Evolutionary conservation across 1,140 invertebrate genomes (phyloP).

Genomic region (Tyrophagus putrescentiae): DNA sequence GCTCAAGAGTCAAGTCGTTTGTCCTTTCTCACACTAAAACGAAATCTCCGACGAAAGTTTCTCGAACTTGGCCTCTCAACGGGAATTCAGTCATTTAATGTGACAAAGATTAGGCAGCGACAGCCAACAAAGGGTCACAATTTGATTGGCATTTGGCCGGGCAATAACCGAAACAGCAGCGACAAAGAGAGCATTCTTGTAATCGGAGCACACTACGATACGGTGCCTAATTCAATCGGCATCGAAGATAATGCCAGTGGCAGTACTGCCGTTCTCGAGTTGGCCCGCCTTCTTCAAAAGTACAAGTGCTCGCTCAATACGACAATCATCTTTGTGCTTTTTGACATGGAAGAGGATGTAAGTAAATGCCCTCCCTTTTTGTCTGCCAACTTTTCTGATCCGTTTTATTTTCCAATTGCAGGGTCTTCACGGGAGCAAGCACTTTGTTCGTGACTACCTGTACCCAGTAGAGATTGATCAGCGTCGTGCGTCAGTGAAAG

Average conservation of each 20-base stretch:
- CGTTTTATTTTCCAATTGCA: slow-evolving; percentile 12
- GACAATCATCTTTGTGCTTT: slow-evolving; percentile 36
- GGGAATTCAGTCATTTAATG: neutral
- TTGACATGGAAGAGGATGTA: slow-evolving; percentile 36
- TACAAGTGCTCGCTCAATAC: slow-evolving; percentile 29
- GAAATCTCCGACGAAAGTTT: neutral
- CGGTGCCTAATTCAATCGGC: slow-evolving; percentile 29
- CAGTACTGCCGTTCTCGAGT: slow-evolving; percentile 34
- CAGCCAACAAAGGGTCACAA: slow-evolving; percentile 30
- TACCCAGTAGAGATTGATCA: slow-evolving; percentile 26
- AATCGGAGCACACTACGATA: slow-evolving; percentile 37
- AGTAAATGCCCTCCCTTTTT: slow-evolving; percentile 7
- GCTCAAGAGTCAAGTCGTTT: too few relatives aligned
- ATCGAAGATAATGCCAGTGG: slow-evolving; percentile 38
- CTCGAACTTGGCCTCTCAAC: neutral
- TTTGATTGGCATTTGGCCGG: slow-evolving; percentile 34
- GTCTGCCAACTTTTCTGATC: neutral
- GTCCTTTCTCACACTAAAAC: neutral
- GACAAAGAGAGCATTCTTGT: slow-evolving; percentile 29
- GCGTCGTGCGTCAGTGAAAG: slow-evolving; percentile 28
- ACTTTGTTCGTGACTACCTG: slow-evolving; percentile 35
- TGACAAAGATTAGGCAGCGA: neutral
- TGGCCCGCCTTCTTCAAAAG: slow-evolving; percentile 32
- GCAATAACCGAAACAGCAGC: slow-evolving; percentile 29
- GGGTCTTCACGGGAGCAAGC: slow-evolving; percentile 33